phyloP scores from a whole-genome alignment of 1,140 invertebrate genomes.

The Zaprionus ghesquierei region DNA sequence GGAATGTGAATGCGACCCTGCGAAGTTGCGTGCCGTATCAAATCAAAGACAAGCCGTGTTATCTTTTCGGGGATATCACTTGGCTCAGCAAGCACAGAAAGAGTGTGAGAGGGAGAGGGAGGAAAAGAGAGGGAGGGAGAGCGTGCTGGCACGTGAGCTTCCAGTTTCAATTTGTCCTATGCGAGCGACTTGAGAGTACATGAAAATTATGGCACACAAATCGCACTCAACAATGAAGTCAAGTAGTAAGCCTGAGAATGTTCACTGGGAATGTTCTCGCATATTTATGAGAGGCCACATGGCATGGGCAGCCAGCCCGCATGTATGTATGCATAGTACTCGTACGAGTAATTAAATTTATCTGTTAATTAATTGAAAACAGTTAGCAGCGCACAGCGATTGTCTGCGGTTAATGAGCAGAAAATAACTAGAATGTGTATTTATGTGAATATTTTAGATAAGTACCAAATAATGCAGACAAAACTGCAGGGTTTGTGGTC shows the following conservation, averaged over 20 bases:
- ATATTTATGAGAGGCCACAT: not conserved
- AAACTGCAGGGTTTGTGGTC: not conserved
- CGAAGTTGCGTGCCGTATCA: conserved; percentile 39
- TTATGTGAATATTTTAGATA: not conserved
- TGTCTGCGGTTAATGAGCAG: conserved; percentile 7
- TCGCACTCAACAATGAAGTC: not conserved
- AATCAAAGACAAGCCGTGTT: conserved; percentile 44
- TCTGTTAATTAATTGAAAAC: conserved; percentile 10
- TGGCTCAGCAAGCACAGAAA: not conserved
- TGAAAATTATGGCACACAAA: not conserved
- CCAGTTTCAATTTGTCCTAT: conserved; percentile 40
- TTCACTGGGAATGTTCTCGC: not conserved
- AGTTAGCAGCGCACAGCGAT: not conserved
- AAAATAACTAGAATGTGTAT: conserved; percentile 1
- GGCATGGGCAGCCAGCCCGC: not conserved
- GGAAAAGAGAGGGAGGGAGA: too few species aligned
- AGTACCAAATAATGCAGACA: not conserved
- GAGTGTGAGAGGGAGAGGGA: not conserved
- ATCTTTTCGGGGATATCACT: conserved; percentile 43
- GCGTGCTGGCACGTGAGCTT: conserved; percentile 52
- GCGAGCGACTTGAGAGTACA: not conserved
- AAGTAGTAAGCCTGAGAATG: not conserved
- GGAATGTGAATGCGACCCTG: conserved; percentile 12
- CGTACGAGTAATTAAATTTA: conserved; percentile 10
- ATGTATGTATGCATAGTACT: not conserved